phyloP scores from a whole-genome alignment of 2,113 vertebrate genomes.

The Oplegnathus fasciatus region DNA sequence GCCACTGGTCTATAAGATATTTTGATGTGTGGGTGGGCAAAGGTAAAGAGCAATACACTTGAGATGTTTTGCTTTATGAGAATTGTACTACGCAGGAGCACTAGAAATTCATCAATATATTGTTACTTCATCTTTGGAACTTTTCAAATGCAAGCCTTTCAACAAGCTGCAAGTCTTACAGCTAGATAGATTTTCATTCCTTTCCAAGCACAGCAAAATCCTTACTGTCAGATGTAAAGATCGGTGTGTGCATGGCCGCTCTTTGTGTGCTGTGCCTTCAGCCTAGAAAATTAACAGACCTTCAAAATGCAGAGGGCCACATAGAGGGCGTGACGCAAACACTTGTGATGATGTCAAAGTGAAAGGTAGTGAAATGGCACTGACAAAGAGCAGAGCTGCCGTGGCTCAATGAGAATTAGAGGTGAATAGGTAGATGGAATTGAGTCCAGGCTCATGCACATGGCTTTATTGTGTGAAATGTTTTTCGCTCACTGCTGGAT shows the following conservation, averaged over 20 bases:
- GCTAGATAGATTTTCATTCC: not conserved
- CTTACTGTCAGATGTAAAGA: slow-evolving; percentile 20
- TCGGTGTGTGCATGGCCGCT: slow-evolving; percentile 24
- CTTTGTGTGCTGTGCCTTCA: slow-evolving; percentile 26
- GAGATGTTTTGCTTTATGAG: slow-evolving; percentile 5
- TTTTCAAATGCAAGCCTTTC: slow-evolving; percentile 18
- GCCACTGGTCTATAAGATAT: not conserved
- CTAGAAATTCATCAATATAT: slow-evolving; percentile 13
- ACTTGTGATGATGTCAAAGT: slow-evolving; percentile 62
- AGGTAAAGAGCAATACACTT: not conserved
- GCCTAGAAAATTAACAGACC: slow-evolving; percentile 69
- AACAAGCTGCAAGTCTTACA: not conserved
- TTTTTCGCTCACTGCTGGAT: slow-evolving; percentile 51
- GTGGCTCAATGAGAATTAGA: slow-evolving; percentile 56
- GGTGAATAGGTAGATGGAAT: slow-evolving; percentile 66
- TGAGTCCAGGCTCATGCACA: slow-evolving; percentile 41
- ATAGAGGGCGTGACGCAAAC: slow-evolving; percentile 22
- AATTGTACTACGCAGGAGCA: not conserved
- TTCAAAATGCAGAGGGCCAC: slow-evolving; percentile 65
- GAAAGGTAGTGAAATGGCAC: slow-evolving; percentile 60
- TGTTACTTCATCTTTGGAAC: too few relatives aligned
- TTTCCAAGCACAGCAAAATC: slow-evolving; percentile 18
- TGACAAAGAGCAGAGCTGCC: slow-evolving; percentile 78
- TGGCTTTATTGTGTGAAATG: slow-evolving; percentile 58
- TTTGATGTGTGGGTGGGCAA: not conserved